Conservation (phyloP, 2,888 invertebrate species). For the Tyria jacobaeae region DNA sequence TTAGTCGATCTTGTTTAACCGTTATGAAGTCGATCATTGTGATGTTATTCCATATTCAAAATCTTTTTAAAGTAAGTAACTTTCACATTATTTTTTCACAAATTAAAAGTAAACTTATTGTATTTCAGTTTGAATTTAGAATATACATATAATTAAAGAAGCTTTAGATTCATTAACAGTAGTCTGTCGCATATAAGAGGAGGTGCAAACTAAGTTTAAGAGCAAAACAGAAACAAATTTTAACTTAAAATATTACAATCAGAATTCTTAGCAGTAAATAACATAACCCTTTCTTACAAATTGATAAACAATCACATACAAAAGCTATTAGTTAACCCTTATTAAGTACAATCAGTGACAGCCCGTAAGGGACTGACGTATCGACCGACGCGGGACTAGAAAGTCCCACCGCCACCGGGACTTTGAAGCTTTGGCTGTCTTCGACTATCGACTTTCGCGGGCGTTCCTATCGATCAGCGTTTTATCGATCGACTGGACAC, state of each 20-base stretch:
- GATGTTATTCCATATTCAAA: too few species aligned
- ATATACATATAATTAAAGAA: neutral
- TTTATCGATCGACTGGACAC: constrained; percentile 63
- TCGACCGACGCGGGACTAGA: constrained; percentile 33
- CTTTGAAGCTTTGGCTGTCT: constrained; percentile 18
- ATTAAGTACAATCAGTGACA: constrained; percentile 46
- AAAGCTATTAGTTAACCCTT: constrained; percentile 49
- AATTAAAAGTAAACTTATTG: neutral
- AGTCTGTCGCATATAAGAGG: neutral
- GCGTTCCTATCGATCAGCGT: constrained; percentile 61
- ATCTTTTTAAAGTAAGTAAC: neutral
- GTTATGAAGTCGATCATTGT: too few species aligned
- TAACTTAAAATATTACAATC: neutral
- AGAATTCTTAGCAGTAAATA: constrained; percentile 10
- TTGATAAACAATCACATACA: constrained; percentile 35
- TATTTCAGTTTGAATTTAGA: neutral
- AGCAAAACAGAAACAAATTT: constrained; percentile 1
- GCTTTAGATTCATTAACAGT: neutral
- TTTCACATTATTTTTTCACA: neutral
- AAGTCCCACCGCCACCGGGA: constrained; percentile 33
- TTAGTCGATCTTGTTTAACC: too few species aligned
- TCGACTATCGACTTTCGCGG: constrained; percentile 45
- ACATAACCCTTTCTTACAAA: constrained; percentile 15
- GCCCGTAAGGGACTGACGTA: constrained; percentile 42
- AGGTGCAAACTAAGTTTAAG: neutral